Evolutionary conservation across 2,888 invertebrate species (phyloP), one percentile per base, ranked within the genome.

Genomic region (Oxyteleia sp.): DNA sequence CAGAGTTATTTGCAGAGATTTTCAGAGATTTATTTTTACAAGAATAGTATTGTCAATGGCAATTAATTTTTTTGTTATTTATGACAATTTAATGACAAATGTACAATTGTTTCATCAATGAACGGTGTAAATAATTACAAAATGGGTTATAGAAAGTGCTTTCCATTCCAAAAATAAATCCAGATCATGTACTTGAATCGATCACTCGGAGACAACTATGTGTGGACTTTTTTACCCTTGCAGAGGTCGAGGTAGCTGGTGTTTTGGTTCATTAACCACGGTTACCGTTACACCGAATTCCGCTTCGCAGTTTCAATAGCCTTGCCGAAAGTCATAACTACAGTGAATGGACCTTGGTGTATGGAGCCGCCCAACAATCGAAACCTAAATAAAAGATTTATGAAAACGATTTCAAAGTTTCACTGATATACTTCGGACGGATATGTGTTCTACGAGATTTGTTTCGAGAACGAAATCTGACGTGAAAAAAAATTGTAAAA

Each of bases 241-340:
- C 55, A 13, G 61, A 78, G 79, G 79, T 83, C 68, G 69, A 61
- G 63, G 71, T 47, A 59, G 75, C 53, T 72, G 74, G 45, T 86
- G 87, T 88, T 89, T 88, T 87, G 85, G 85, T 87, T 81, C 76
- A 76, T 76, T 76, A 72, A 71, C 81, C 59, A 69, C 41, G 43
- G 32, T 75, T 69, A 89, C 89, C 89, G 89, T 90, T 89, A 90
- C 78, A 38, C 84, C 75, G 84, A 86, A 90, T 89, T 87, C 86
- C 87, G 81, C 68, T 72, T 72, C 75, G 43, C 76, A 61, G 78
- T 86, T 87, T 82, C 83, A 74, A 68, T 69, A 75, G 47, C 69
- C 69, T 74, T 75, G 81, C 81, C 81, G 81, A 82, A 82, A 75
- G 81, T 82, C 69, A 64, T 74, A 69, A 69, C 29, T 49, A 23